A percentile compares a stretch with the other conserved stretches of the same genome.
phyloP scores from a whole-genome alignment of 2,888 invertebrate genomes.

The Pachymerium ferrugineum region DNA sequence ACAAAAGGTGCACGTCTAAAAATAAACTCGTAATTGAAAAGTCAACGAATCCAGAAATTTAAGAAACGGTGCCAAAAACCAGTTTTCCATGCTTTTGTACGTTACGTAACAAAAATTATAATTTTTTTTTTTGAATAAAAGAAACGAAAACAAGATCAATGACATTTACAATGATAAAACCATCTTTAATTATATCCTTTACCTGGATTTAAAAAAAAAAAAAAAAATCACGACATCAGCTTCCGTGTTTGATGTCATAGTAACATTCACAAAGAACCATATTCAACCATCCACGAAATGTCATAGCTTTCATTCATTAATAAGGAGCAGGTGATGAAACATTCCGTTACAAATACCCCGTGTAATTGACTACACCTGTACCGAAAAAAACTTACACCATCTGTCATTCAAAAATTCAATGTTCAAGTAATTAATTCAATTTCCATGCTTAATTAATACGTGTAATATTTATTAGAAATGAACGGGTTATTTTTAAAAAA shows the following conservation, averaged over 20 bases:
- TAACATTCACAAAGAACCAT: not conserved
- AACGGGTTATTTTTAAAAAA: too few relatives aligned
- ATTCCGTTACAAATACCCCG: not conserved
- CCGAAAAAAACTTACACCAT: too few relatives aligned
- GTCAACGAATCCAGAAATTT: not conserved
- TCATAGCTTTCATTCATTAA: constrained; percentile 7
- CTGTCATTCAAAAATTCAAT: too few relatives aligned
- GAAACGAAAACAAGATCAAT: too few relatives aligned
- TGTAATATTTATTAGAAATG: too few relatives aligned
- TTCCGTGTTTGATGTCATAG: not conserved
- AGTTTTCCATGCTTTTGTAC: not conserved
- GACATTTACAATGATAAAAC: too few relatives aligned
- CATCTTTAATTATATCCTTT: too few relatives aligned
- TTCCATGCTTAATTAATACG: too few relatives aligned
- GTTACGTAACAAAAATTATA: not conserved
- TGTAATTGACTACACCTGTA: not conserved
- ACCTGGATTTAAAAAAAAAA: too few relatives aligned
- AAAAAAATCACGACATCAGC: not conserved
- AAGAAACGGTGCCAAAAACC: not conserved
- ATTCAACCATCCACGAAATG: not conserved
- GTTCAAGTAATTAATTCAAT: too few relatives aligned
- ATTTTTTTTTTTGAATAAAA: too few relatives aligned
- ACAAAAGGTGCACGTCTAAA: not conserved
- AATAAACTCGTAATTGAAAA: not conserved
- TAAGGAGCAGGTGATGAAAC: not conserved